Evolutionary conservation across 2,113 vertebrate species (phyloP).

Genomic region (Cavia aperea): DNA sequence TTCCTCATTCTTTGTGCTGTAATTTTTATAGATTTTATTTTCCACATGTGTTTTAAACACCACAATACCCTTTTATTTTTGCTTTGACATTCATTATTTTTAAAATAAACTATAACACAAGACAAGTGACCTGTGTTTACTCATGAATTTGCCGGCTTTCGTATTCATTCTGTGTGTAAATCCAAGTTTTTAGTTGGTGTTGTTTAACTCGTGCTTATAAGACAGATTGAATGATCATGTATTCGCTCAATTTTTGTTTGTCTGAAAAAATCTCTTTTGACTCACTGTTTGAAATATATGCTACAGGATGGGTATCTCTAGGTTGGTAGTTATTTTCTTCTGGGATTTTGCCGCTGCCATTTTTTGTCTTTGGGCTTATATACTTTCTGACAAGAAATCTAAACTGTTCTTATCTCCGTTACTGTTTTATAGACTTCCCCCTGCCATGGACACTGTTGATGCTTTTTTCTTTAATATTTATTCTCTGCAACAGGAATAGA

Average conservation of each 20-base stretch:
- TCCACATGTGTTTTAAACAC: not conserved
- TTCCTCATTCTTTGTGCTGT: not conserved
- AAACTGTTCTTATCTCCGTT: not conserved
- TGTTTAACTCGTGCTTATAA: not conserved
- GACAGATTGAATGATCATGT: not conserved
- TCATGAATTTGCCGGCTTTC: not conserved
- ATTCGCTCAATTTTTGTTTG: not conserved
- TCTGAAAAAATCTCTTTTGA: not conserved
- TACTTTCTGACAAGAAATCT: conserved; percentile 4
- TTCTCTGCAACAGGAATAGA: not conserved
- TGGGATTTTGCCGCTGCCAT: not conserved
- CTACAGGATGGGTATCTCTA: not conserved
- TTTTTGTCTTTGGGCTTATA: not conserved
- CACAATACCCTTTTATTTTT: not conserved
- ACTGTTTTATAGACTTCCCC: not conserved
- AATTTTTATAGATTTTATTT: not conserved
- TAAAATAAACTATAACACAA: not conserved
- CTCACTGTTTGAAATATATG: not conserved
- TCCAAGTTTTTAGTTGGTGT: not conserved
- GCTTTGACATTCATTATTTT: not conserved
- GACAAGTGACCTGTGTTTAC: not conserved
- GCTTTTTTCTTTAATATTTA: not conserved
- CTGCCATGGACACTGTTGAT: not conserved
- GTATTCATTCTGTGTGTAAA: not conserved
- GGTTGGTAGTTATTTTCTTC: not conserved